Evolutionary conservation across 2,113 vertebrate genomes (phyloP), one percentile per base, ranked within the genome.

Genomic region (Notarius quadriscutis): DNA sequence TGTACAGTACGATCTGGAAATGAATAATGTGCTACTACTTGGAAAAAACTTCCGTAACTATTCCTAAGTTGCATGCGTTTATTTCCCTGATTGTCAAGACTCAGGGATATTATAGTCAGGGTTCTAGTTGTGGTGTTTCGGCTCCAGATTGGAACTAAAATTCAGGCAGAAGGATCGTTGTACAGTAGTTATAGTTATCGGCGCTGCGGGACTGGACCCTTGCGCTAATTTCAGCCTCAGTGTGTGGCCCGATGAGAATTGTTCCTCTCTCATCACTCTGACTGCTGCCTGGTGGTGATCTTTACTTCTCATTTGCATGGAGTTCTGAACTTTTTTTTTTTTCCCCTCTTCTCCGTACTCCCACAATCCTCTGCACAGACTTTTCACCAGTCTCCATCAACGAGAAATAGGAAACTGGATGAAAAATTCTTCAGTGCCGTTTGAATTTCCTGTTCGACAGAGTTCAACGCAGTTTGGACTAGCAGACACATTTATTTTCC

Each of bases 331-430:
- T 27, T 22, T 75, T 78, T 55, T 53, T 74, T 75, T 78, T 78
- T 2, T 25, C 6, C 75, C 14, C 50, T 27, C 5, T 53, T n/a
- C 25, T 7, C 50, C 51, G n/a, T 25, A 17, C 75, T 55, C 75
- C 75, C 75, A 78, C 75, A 78, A 27, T 78, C 51, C 51, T 55
- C 14, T 15, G 75, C 5, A 1, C 25, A 55, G 51, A 51, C 55
- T 78, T 55, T 78, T 12, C 75, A 78, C 75, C 75, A 78, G 25
- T 55, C 50, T 78, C 22, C 12, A 0, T 3, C 27, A 51, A 55
- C 15, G 15, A 78, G 50, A 27, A 53, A 78, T n/a, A 78, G 75
- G 75, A 78, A 78, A 78, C 75, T 17, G 75, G 75, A 27, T 27
- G 75, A 27, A 27, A 50, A n/a, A 51, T n/a, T 5, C 51, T 78